Evolutionary conservation across 2,888 invertebrate genomes (phyloP).

Genomic region (Pristionchus maxplancki): DNA sequence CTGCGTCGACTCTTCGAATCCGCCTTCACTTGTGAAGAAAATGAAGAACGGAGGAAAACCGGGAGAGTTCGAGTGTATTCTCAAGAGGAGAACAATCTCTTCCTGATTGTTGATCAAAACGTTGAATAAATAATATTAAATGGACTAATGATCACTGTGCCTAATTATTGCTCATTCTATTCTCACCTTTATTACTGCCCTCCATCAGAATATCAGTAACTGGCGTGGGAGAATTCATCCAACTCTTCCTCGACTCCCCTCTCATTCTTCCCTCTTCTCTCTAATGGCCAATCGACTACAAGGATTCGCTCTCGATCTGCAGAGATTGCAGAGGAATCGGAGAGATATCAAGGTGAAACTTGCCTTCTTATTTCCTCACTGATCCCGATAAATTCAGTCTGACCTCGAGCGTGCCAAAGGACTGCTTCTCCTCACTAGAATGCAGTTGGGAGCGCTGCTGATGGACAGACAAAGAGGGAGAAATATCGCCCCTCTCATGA

Average conservation of each 20-base stretch:
- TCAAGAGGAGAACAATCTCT: slow-evolving; percentile 6
- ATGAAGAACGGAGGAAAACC: slow-evolving; percentile 7
- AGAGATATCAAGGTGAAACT: neutral
- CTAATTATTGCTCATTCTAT: too few species aligned
- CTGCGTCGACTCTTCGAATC: neutral
- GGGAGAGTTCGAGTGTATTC: slow-evolving; percentile 7
- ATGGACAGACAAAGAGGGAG: neutral
- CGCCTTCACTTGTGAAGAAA: neutral
- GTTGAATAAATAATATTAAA: neutral
- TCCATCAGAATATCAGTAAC: neutral
- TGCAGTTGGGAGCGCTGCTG: neutral
- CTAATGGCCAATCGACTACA: neutral
- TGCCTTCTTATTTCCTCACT: neutral
- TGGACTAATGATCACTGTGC: too few species aligned
- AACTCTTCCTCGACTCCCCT: neutral
- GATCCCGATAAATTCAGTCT: neutral
- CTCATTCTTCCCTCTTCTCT: neutral
- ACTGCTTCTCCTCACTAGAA: neutral
- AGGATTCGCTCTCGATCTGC: neutral
- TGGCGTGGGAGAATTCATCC: neutral
- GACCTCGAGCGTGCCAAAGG: neutral
- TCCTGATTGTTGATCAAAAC: neutral
- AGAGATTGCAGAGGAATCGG: neutral
- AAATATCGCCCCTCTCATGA: neutral
- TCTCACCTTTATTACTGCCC: neutral